Evolutionary conservation across 2,113 vertebrate species (phyloP).

Genomic region (Catharus minimus): DNA sequence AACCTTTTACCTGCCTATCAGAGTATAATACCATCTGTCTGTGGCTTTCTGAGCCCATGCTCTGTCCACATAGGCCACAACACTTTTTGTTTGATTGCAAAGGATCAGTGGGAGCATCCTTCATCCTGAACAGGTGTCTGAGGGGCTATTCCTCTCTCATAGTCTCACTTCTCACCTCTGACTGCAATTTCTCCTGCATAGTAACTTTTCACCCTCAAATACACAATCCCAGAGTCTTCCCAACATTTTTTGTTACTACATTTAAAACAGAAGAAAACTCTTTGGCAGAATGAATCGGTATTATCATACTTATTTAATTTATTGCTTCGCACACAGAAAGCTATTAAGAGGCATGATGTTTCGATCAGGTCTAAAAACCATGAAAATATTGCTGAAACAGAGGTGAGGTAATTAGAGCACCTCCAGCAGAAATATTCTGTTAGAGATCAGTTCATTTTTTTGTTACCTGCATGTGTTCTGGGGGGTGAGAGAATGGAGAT

Average conservation of each 20-base stretch:
- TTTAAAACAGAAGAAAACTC: not conserved
- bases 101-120: not conserved
- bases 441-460: not conserved
- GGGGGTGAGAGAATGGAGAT: not conserved
- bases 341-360: not conserved
- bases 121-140: not conserved
- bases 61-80: accelerated
- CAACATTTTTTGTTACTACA: not conserved
- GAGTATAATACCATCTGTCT: not conserved
- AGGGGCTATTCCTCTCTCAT: not conserved
- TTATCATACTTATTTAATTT: not conserved
- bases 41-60: not conserved
- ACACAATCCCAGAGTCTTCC: not conserved
- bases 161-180: not conserved
- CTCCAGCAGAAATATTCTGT: not conserved
- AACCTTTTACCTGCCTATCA: not conserved
- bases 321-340: not conserved
- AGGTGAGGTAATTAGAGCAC: not conserved
- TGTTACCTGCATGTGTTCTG: not conserved
- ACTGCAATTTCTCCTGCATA: not conserved
- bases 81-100: not conserved
- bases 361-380: not conserved
- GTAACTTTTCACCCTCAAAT: not conserved
- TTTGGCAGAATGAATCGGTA: not conserved
- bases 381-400: not conserved